Base-by-base conservation (phyloP, 2,888 invertebrate species). In the Cabera pusaria region DNA sequence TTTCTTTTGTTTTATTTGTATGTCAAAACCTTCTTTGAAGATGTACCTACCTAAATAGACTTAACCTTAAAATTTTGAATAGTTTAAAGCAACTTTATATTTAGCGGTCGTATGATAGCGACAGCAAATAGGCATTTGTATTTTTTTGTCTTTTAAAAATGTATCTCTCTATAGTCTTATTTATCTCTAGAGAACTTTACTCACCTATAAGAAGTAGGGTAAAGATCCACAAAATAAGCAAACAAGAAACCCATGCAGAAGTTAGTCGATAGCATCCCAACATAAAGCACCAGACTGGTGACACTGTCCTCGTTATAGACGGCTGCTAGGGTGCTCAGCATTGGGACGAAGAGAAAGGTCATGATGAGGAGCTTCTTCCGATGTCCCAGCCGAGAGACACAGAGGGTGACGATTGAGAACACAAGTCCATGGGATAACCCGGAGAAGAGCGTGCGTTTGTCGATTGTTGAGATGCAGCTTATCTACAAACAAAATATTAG, bases 121-220 rank as follows among this genome's bases (percentile, higher is more conserved):
- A n/a, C n/a, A n/a, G n/a, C n/a, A n/a, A n/a, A n/a, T n/a, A n/a
- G n/a, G n/a, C n/a, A n/a, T n/a, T n/a, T n/a, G n/a, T n/a, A n/a
- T n/a, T n/a, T n/a, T n/a, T n/a, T n/a, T n/a, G n/a, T n/a, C n/a
- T n/a, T n/a, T n/a, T n/a, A n/a, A n/a, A n/a, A n/a, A n/a, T n/a
- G n/a, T n/a, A n/a, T n/a, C n/a, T n/a, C n/a, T n/a, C n/a, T n/a
- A n/a, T n/a, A n/a, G n/a, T n/a, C n/a, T n/a, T n/a, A n/a, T n/a
- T n/a, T n/a, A n/a, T n/a, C n/a, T n/a, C n/a, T n/a, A n/a, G n/a
- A n/a, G n/a, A n/a, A n/a, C n/a, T n/a, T n/a, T n/a, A n/a, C 51
- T 54, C 42, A 85, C 85, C 84, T 76, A 34, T 85, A 81, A 1
- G 84, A 84, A 0, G 85, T 85, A 2, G 85, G 84, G 31, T 80